phyloP scores from a whole-genome alignment of 2,888 invertebrate species.

The Linnaemya vulpina region DNA sequence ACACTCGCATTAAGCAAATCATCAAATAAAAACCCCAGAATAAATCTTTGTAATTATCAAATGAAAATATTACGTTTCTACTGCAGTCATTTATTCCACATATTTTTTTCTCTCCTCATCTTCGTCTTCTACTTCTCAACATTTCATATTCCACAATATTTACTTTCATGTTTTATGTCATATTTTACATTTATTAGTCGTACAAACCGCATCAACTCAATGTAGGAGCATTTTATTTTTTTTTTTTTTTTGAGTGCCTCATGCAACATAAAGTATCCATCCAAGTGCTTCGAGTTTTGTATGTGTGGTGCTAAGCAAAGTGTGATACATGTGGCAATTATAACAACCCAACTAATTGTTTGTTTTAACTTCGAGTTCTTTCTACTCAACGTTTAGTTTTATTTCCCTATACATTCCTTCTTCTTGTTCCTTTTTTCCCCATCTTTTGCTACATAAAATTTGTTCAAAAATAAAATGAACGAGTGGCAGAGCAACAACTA shows the following conservation, averaged over 20 bases:
- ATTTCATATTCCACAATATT: constrained; percentile 33
- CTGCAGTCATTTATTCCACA: constrained; percentile 34
- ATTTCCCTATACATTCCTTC: not conserved
- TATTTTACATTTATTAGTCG: constrained; percentile 61
- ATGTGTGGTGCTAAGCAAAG: constrained; percentile 15
- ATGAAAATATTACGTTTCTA: constrained; percentile 64
- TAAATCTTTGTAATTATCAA: constrained; percentile 59
- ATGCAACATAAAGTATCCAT: constrained; percentile 43
- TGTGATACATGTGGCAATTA: constrained; percentile 73
- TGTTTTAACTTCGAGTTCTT: constrained; percentile 71
- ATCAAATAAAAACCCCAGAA: constrained; percentile 30
- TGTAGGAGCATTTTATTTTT: constrained; percentile 4
- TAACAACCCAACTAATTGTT: constrained; percentile 76
- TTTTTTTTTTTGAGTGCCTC: no score
- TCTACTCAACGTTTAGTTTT: constrained; percentile 9
- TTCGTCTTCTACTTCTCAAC: not conserved
- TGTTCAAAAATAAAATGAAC: constrained; percentile 4
- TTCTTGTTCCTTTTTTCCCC: not conserved
- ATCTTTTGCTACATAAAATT: constrained; percentile 21
- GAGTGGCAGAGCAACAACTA: constrained; percentile 7
- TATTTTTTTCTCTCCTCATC: not conserved
- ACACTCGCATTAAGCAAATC: constrained; percentile 52
- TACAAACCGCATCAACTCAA: constrained; percentile 29
- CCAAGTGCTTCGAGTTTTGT: constrained; percentile 17
- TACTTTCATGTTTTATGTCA: constrained; percentile 67